phyloP scores from a whole-genome alignment of 2,888 invertebrate species.

The Crepidodera aurea region DNA sequence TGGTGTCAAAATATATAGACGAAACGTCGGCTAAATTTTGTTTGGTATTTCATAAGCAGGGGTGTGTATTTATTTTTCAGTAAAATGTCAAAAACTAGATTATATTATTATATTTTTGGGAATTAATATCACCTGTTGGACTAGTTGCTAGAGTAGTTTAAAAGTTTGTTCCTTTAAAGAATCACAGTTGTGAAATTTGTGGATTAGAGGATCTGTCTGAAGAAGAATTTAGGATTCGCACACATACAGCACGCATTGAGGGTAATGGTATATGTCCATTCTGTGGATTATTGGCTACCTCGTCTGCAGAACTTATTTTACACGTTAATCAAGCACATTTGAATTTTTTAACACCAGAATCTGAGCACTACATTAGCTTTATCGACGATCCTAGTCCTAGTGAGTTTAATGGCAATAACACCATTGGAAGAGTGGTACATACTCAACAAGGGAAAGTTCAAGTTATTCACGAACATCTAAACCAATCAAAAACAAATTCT shows the following conservation, averaged over 20 bases:
- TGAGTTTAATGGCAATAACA: too few relatives aligned
- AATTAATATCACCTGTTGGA: too few relatives aligned
- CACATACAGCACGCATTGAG: constrained; percentile 79
- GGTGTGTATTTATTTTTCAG: too few relatives aligned
- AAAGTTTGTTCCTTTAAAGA: too few relatives aligned
- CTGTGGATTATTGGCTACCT: constrained; percentile 78
- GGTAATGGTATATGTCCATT: constrained; percentile 83
- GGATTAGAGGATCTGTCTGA: constrained; percentile 83
- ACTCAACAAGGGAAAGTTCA: too few relatives aligned
- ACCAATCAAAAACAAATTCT: background rate
- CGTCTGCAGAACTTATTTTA: constrained; percentile 76
- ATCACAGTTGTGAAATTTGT: constrained; percentile 82
- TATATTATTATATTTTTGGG: too few relatives aligned
- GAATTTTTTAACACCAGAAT: constrained; percentile 82
- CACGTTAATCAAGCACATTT: constrained; percentile 88
- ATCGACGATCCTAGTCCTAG: constrained; percentile 72
- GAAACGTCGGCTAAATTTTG: too few relatives aligned
- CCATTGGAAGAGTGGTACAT: too few relatives aligned
- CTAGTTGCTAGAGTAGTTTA: too few relatives aligned
- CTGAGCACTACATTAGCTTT: constrained; percentile 75
- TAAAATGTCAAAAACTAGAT: too few relatives aligned
- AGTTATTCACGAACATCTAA: background rate
- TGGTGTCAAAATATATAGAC: too few relatives aligned
- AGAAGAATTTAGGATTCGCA: constrained; percentile 81
- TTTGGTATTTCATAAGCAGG: too few relatives aligned